Evolutionary conservation across 2,797 vertebrate genomes (phyloP).

Genomic region (Sebastes matsubarae): DNA sequence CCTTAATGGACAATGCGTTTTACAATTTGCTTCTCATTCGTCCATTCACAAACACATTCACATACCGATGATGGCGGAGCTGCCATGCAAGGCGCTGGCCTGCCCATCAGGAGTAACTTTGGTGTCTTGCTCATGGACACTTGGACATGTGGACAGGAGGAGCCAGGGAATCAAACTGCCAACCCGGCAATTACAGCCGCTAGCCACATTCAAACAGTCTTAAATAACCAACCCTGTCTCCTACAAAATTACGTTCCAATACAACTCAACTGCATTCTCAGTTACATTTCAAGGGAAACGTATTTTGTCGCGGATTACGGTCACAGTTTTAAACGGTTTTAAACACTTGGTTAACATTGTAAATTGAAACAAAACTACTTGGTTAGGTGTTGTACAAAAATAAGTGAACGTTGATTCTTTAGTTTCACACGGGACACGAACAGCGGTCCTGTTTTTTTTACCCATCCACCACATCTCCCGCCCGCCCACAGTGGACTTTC

Average conservation of each 20-base stretch:
- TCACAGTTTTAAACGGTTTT: no score
- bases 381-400: no score
- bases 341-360: no score
- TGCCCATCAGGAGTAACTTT: not conserved
- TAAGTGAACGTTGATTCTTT: no score
- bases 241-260: no score
- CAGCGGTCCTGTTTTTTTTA: rapidly evolving
- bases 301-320: no score
- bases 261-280: no score
- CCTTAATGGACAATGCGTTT: not conserved
- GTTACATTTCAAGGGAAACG: no score
- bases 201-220: not conserved
- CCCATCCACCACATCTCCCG: no score
- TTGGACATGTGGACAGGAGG: not conserved
- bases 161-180: not conserved
- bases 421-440: no score
- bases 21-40: not conserved
- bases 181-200: not conserved
- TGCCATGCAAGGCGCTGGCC: not conserved
- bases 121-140: not conserved
- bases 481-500: rapidly evolving
- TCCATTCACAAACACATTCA: not conserved
- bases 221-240: no score
- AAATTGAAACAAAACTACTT: no score
- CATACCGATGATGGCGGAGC: not conserved